phyloP scores from a whole-genome alignment of 2,888 invertebrate genomes.

The Eledone cirrhosa region DNA sequence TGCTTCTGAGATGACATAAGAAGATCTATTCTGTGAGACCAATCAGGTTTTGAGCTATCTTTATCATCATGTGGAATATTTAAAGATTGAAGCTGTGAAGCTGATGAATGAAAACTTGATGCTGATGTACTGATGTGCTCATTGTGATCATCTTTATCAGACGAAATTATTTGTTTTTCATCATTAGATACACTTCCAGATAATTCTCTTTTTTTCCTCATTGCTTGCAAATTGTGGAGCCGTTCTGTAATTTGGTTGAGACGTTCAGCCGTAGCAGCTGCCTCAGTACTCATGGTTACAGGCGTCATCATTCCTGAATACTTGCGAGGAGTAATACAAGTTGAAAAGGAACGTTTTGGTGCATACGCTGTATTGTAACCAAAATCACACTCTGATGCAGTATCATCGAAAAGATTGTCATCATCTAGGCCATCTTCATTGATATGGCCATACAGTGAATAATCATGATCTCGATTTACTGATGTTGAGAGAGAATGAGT shows the following conservation, averaged over 20 bases:
- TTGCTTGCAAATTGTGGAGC: background rate
- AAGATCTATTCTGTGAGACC: slow-evolving; percentile 9
- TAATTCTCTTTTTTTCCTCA: too few relatives aligned
- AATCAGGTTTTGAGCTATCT: background rate
- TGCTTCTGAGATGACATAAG: background rate
- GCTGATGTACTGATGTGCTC: background rate
- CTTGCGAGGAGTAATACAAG: slow-evolving; percentile 1
- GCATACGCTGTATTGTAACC: background rate
- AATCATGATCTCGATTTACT: background rate
- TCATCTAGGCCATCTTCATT: background rate
- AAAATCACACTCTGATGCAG: background rate
- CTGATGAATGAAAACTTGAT: background rate
- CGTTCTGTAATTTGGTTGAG: background rate
- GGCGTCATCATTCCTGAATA: slow-evolving; percentile 18
- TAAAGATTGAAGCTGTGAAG: background rate
- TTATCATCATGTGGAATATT: background rate
- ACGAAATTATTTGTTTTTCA: too few relatives aligned
- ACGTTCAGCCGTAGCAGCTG: background rate
- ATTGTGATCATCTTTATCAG: background rate
- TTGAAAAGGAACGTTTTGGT: slow-evolving; percentile 11
- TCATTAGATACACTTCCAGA: too few relatives aligned
- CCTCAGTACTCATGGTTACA: background rate
- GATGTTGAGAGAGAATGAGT: background rate
- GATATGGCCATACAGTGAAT: background rate
- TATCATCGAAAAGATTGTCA: slow-evolving; percentile 7